A percentile compares a stretch with the other conserved stretches of the same genome.
These are phyloP conservation scores for Hypolimnas misippus DNA, from an alignment of 2,888 invertebrate species.

Conservation along the genomic window DNA sequence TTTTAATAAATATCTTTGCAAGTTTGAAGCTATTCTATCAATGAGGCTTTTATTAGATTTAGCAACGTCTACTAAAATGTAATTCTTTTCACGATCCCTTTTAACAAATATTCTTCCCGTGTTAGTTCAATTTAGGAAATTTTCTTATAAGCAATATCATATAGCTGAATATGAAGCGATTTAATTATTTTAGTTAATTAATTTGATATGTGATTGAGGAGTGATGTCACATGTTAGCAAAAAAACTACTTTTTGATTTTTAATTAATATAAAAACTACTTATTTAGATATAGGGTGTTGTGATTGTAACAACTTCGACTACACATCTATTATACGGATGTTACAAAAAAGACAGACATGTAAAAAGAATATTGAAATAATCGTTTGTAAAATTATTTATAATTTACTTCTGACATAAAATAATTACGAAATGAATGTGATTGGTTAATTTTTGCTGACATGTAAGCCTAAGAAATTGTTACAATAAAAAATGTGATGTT, in stretches of 20 bases:
- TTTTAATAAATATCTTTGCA: conserved; percentile 44
- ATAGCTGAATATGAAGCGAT: conserved; percentile 21
- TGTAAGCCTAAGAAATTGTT: conserved; percentile 43
- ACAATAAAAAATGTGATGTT: conserved; percentile 61
- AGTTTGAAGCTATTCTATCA: conserved; percentile 66
- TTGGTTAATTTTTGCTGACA: conserved; percentile 37
- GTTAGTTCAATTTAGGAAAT: conserved; percentile 35
- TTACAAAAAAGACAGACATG: neutral
- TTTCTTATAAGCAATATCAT: conserved; percentile 22
- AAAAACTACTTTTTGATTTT: conserved; percentile 9
- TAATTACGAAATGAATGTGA: conserved; percentile 1
- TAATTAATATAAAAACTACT: neutral
- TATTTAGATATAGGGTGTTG: neutral
- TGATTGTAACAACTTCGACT: neutral
- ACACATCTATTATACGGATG: neutral
- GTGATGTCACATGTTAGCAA: conserved; percentile 34
- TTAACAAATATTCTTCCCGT: conserved; percentile 20
- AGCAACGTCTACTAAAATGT: conserved; percentile 20
- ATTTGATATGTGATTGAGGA: conserved; percentile 23
- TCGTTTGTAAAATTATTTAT: conserved; percentile 1
- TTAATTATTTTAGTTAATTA: conserved; percentile 19
- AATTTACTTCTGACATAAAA: conserved; percentile 1
- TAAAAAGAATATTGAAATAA: neutral
- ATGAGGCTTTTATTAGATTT: conserved; percentile 49
- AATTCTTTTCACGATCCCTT: conserved; percentile 8